Percentiles rank a stretch among this genome's conserved stretches.
phyloP scores from a whole-genome alignment of 30 jellyfish, hydroid and myxozoan genomes.

The Cassiopea andromeda region DNA sequence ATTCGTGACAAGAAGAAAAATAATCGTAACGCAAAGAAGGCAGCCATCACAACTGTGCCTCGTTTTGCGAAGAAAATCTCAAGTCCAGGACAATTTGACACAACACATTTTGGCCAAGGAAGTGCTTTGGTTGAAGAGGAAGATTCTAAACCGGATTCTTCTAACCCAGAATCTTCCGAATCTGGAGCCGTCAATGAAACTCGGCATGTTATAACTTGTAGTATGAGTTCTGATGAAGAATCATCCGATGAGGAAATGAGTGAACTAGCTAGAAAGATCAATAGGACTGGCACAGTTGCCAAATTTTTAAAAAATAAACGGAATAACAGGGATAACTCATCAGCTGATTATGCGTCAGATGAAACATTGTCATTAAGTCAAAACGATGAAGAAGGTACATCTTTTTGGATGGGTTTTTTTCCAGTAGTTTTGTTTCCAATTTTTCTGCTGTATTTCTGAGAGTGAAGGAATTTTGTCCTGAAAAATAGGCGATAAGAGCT shows the following conservation, averaged over 20 bases:
- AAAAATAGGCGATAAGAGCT: too few species aligned
- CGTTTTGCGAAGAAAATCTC: background rate
- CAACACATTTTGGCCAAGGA: slow-evolving; percentile 47
- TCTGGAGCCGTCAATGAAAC: background rate
- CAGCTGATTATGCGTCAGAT: background rate
- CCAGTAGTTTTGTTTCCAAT: background rate
- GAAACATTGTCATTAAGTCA: background rate
- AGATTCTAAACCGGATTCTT: background rate
- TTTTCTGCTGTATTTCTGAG: background rate
- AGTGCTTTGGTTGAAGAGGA: slow-evolving; percentile 11
- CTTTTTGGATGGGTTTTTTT: background rate
- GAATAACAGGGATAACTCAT: background rate
- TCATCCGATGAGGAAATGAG: slow-evolving; percentile 46
- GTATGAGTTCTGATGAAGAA: slow-evolving; percentile 70
- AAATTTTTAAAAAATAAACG: slow-evolving; percentile 14
- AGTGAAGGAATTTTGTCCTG: too few species aligned
- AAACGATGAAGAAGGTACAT: slow-evolving; percentile 53
- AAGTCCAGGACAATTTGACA: slow-evolving; percentile 57
- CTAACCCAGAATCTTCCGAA: background rate
- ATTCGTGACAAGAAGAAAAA: slow-evolving; percentile 48
- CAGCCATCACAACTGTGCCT: background rate
- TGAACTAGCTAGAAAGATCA: slow-evolving; percentile 50
- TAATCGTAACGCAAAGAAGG: background rate
- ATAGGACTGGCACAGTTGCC: slow-evolving; percentile 35
- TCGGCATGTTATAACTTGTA: slow-evolving; percentile 44